phyloP scores from a whole-genome alignment of 1,140 invertebrate genomes.

The Cotesia typhae region DNA sequence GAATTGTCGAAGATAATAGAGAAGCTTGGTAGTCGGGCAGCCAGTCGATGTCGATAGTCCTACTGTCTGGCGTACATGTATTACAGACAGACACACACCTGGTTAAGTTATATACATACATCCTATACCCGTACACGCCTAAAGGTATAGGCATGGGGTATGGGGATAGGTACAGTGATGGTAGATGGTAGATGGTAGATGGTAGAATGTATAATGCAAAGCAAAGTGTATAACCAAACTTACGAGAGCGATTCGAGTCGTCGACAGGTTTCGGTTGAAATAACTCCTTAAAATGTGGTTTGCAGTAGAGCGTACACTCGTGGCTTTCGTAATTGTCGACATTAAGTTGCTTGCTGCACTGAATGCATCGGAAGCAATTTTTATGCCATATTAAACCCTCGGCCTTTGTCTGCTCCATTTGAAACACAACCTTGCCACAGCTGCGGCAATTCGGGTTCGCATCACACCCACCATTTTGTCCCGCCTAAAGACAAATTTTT shows the following conservation, averaged over 20 bases:
- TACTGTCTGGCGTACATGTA: too few species aligned
- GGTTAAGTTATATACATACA: too few species aligned
- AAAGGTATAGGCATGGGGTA: too few species aligned
- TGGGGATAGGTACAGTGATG: background rate
- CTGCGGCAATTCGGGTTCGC: slow-evolving; percentile 74
- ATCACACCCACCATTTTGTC: slow-evolving; percentile 58
- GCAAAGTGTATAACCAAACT: slow-evolving; percentile 50
- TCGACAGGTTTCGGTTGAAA: slow-evolving; percentile 91
- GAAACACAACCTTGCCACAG: slow-evolving; percentile 89
- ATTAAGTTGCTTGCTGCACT: slow-evolving; percentile 88
- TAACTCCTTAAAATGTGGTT: slow-evolving; percentile 90
- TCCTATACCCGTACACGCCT: too few species aligned
- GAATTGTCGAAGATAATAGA: too few species aligned
- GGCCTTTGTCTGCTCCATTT: slow-evolving; percentile 93
- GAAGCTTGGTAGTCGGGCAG: too few species aligned
- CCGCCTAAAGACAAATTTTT: slow-evolving; percentile 51
- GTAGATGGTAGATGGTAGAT: background rate
- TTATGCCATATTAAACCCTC: slow-evolving; percentile 89
- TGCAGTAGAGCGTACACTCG: slow-evolving; percentile 88
- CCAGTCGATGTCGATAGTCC: too few species aligned
- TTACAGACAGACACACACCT: too few species aligned
- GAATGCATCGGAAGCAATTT: slow-evolving; percentile 88
- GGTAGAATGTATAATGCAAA: background rate
- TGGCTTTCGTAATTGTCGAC: slow-evolving; percentile 91
- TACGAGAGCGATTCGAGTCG: slow-evolving; percentile 74